These are phyloP conservation scores for Diorhabda elongata DNA, from an alignment of 1,140 invertebrate species.

Conservation along the genomic window DNA sequence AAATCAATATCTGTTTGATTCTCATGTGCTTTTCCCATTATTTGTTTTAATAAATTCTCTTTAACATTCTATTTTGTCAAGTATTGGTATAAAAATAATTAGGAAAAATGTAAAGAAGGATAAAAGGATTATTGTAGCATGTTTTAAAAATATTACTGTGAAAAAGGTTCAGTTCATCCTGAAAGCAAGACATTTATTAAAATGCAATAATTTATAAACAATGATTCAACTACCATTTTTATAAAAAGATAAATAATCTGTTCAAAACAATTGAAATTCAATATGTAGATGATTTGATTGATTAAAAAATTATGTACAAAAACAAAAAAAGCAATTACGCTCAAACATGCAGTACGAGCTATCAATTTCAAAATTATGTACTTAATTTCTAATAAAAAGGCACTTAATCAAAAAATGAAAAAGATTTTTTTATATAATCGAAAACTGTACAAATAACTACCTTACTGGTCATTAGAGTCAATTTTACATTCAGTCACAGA, in stretches of 20 bases:
- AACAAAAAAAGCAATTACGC: conserved; percentile 10
- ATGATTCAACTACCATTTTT: conserved; percentile 14
- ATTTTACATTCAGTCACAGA: conserved; percentile 33
- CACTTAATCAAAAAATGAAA: conserved; percentile 28
- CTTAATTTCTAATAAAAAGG: conserved; percentile 27
- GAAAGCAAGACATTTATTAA: conserved; percentile 28
- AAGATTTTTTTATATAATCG: conserved; percentile 14
- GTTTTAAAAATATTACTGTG: neutral
- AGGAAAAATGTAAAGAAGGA: no score
- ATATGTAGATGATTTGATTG: conserved; percentile 9
- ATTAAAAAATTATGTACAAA: conserved; percentile 19
- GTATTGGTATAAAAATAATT: no score
- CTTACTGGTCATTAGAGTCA: conserved; percentile 23
- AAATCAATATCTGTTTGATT: no score
- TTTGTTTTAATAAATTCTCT: no score
- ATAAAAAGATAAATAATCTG: conserved; percentile 12
- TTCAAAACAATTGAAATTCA: conserved; percentile 19
- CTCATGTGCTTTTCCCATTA: no score
- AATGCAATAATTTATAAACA: conserved; percentile 24
- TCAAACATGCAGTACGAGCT: neutral
- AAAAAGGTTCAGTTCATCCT: neutral
- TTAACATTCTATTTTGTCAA: no score
- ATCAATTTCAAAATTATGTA: conserved; percentile 12
- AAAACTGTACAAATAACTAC: conserved; percentile 21
- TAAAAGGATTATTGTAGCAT: no score